Base-by-base conservation (phyloP, 2,888 invertebrate species). In the Nephrotoma guestfalica region DNA sequence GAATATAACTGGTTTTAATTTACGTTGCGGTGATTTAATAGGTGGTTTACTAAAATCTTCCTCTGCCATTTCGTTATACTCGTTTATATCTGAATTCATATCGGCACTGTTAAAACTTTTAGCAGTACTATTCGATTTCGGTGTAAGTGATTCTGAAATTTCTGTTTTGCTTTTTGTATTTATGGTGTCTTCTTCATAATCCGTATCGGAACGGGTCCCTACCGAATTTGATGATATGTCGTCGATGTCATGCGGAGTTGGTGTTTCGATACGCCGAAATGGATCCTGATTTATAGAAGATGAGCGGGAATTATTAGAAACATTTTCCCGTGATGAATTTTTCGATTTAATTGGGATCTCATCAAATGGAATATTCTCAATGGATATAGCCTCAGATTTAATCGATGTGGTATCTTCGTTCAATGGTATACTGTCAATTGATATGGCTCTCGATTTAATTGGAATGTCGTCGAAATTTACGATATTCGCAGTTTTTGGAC, bases 1-100 rank as follows among this genome's bases (percentile, higher is more conserved):
- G 15, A 91, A 90, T 88, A 89, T 89, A 2, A 90, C 89, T 0
- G 91, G 90, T 88, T 91, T 91, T 0, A 91, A 89, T 88, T 91
- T 91, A 86, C 90, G 89, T 45, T 90, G 90, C 0, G 90, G 87
- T 0, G 91, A 90, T 41, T 57, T 86, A 13, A 57, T 18, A 4
- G 43, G 18, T 11, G 85, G 85, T 41, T 41, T 43, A 5, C 18
- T 43, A 30, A 43, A 43, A 43, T 85, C 43, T 3, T 43, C 18
- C 1, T 11, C 42, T 2, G 6, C 15, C 43, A 11, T 42, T 18
- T 85, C 42, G 18, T 15, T 41, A 83, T 4, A 83, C 0, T 83
- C 83, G 6, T 9, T 41, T n/a, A 88, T 88, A 57, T 89, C 89
- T 2, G 90, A 90, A 85, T 90, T 90, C 6, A 89, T 90, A 86